Conservation (phyloP, 2,797 vertebrate genomes). For the Tinamus major region DNA sequence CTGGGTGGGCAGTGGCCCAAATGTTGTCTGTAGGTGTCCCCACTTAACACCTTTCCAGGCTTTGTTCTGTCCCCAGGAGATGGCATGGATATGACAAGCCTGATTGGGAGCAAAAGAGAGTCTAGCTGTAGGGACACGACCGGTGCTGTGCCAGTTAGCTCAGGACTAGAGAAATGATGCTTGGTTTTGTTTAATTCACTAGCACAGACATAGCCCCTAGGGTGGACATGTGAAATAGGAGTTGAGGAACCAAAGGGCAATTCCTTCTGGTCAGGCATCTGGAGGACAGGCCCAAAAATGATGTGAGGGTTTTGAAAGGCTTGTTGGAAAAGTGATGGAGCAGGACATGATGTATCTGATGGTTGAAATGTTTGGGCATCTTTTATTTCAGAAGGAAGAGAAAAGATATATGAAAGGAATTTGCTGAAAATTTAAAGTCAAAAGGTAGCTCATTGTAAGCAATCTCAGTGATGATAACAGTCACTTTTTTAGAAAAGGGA, state of each 20-base stretch:
- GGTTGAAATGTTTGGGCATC: neutral
- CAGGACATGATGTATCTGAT: neutral
- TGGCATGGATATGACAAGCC: no score
- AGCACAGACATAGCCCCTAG: no score
- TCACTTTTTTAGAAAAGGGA: neutral
- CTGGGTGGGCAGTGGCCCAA: no score
- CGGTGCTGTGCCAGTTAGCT: no score
- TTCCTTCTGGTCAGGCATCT: neutral
- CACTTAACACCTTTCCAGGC: no score
- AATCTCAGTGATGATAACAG: neutral
- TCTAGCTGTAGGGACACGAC: no score
- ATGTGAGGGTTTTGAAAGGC: neutral
- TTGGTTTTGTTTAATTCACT: no score
- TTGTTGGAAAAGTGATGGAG: neutral
- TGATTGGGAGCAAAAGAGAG: no score
- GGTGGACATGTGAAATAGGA: no score
- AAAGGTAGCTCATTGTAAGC: slow-evolving; percentile 5
- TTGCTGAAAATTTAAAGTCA: neutral
- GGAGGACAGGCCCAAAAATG: neutral
- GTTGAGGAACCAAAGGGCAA: accelerated
- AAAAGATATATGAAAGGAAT: neutral
- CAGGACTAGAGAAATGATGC: no score
- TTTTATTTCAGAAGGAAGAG: neutral
- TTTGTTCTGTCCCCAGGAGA: no score
- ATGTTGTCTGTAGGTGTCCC: no score